phyloP scores from a whole-genome alignment of 2,797 vertebrate genomes.

The Mionectes olivaceus region DNA sequence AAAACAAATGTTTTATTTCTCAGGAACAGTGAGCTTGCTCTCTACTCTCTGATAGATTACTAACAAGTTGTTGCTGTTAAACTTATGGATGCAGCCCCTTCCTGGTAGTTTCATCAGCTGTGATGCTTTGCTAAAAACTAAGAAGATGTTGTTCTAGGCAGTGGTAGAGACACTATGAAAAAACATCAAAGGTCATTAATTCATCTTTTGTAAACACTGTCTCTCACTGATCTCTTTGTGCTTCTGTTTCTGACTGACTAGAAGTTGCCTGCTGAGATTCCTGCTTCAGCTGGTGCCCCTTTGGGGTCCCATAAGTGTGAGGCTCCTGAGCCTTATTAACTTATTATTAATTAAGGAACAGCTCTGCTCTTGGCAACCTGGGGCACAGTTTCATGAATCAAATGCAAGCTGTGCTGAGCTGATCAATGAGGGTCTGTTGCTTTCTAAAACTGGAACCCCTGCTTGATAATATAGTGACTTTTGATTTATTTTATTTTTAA shows the following conservation, averaged over 20 bases:
- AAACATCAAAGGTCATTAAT: not conserved
- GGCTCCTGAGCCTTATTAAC: not conserved
- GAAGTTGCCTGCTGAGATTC: slow-evolving; percentile 4
- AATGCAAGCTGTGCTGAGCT: slow-evolving; percentile 7
- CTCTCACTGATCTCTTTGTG: not conserved
- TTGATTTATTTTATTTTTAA: not conserved
- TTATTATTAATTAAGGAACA: slow-evolving; percentile 52
- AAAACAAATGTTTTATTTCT: not conserved
- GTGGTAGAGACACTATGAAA: not conserved
- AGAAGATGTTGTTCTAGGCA: not conserved
- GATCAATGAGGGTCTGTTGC: slow-evolving; percentile 19
- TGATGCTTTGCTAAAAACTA: not conserved
- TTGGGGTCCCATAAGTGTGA: not conserved
- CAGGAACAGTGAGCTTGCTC: not conserved
- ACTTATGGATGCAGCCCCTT: not conserved
- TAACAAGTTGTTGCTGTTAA: not conserved
- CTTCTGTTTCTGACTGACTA: not conserved
- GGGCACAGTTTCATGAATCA: slow-evolving; percentile 26
- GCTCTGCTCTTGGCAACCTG: slow-evolving; percentile 17
- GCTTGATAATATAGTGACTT: not conserved
- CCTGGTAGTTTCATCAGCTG: not conserved
- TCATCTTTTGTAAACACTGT: not conserved
- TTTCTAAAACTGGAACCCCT: not conserved
- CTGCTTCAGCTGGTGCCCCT: not conserved
- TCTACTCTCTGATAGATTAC: not conserved